These are phyloP conservation scores for Ceratoteleas bidentatus DNA, from an alignment of 1,140 invertebrate genomes.

Conservation along the genomic window DNA sequence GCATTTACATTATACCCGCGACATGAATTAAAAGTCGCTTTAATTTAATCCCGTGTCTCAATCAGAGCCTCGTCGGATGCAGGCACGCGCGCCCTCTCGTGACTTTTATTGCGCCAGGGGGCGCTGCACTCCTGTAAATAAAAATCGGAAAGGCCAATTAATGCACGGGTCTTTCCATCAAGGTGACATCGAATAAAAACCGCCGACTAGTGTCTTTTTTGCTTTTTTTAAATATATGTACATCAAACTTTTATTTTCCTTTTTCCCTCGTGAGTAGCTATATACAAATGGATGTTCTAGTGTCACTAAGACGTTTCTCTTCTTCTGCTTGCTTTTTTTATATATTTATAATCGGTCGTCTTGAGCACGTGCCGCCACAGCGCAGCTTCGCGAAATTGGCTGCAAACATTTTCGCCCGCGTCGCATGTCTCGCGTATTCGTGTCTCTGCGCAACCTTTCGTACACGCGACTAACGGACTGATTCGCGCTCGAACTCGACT, in stretches of 20 bases:
- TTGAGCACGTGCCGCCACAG: slow-evolving; percentile 54
- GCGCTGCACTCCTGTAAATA: slow-evolving; percentile 51
- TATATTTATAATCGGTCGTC: slow-evolving; percentile 61
- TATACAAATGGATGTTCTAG: slow-evolving; percentile 80
- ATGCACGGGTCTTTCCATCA: slow-evolving; percentile 17
- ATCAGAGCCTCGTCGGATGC: slow-evolving; percentile 54
- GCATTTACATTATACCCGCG: slow-evolving; percentile 61
- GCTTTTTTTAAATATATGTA: slow-evolving; percentile 46
- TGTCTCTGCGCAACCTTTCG: no score
- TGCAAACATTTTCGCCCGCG: not conserved
- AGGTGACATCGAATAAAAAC: slow-evolving; percentile 33
- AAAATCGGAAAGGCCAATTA: slow-evolving; percentile 52
- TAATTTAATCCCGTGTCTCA: slow-evolving; percentile 61
- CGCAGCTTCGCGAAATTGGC: not conserved
- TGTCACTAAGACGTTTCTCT: slow-evolving; percentile 61
- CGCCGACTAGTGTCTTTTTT: not conserved
- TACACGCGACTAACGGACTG: not conserved
- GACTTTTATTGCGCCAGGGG: slow-evolving; percentile 50
- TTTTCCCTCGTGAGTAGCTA: slow-evolving; percentile 76
- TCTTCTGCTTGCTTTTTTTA: slow-evolving; percentile 43
- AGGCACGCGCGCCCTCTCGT: slow-evolving; percentile 46
- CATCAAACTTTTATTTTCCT: slow-evolving; percentile 50
- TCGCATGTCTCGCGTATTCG: not conserved
- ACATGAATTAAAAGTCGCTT: slow-evolving; percentile 61
- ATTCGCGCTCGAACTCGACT: slow-evolving; percentile 1